Conservation (phyloP, 2,888 invertebrate species). For the Micoletzkya japonica region DNA sequence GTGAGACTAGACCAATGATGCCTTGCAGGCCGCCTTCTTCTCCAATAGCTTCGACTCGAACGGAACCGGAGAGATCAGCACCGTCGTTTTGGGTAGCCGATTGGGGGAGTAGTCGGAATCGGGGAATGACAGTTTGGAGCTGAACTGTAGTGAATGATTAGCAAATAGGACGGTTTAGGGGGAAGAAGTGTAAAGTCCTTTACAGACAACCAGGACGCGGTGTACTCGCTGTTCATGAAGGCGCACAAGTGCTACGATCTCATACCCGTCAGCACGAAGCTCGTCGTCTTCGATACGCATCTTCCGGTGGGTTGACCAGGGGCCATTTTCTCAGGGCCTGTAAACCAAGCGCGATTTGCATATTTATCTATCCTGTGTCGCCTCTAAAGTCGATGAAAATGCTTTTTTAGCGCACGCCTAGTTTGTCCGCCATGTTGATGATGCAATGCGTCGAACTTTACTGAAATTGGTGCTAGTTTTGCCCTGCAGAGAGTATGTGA, state of each 20-base stretch:
- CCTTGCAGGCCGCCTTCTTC: conserved; percentile 48
- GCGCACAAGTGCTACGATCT: conserved; percentile 99
- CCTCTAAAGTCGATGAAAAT: too few relatives aligned
- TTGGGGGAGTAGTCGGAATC: background rate
- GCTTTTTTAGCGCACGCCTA: too few relatives aligned
- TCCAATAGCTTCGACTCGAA: conserved; percentile 43
- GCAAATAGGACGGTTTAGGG: background rate
- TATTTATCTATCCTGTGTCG: too few relatives aligned
- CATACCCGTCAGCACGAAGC: conserved; percentile 96
- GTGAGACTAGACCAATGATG: conserved; percentile 12
- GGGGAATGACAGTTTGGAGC: background rate
- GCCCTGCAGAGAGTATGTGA: too few relatives aligned
- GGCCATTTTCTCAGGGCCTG: too few relatives aligned
- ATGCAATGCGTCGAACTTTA: too few relatives aligned
- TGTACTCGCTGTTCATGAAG: conserved; percentile 80
- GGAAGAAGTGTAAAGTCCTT: conserved; percentile 11
- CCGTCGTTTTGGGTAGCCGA: conserved; percentile 55
- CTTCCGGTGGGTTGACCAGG: too few relatives aligned
- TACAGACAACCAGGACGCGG: conserved; percentile 63
- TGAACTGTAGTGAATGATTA: background rate
- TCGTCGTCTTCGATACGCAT: conserved; percentile 98
- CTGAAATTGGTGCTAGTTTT: too few relatives aligned
- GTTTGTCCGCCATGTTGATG: too few relatives aligned
- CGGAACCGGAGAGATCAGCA: conserved; percentile 53
- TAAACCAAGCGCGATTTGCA: too few relatives aligned